Base-by-base conservation (phyloP, 2,113 vertebrate genomes). In the Melanotaenia duboulayi region DNA sequence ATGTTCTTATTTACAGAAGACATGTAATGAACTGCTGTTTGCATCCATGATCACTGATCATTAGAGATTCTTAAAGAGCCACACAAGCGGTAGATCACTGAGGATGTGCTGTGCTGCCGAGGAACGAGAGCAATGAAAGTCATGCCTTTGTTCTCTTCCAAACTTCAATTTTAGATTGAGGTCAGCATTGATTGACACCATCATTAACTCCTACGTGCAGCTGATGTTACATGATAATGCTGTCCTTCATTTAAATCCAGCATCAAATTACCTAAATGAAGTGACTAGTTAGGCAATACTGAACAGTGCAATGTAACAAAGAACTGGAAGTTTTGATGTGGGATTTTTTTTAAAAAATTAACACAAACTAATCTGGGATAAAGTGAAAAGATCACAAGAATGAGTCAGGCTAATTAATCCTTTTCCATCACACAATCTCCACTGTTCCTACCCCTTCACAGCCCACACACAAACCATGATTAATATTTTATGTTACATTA, bases 121-220 rank as follows among this genome's bases (percentile, higher is more conserved):
- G 74, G n/a, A 59, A 65, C 56, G 67, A 59, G 67, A 84, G 12
- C 73, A 77, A 78, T 81, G 40, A 82, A 89, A 78, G 80, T 73
- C 68, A 62, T 51, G 12, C 11, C 66, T 79, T 71, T 63, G 52
- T 50, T 76, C 66, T 83, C 82, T 85, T 80, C 63, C 80, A 86
- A 66, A 84, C 76, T 71, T 83, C 78, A 4, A 0, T 64, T 85
- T 83, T 83, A 86, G 85, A 90, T 87, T 78, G 85, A 85, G 87
- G 88, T 67, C 85, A 85, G 72, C 61, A 12, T 20, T 88, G 89
- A 88, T 84, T 88, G 82, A 88, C 86, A 90, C 25, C 86, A 81
- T 86, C 77, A 89, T 89, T 88, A 88, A 83, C 83, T 80, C 66
- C 20, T 14, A 82, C 63, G 76, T 76, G 72, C 76, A 80, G 70